Evolutionary conservation across 1,140 invertebrate species (phyloP), one percentile per base, ranked within the genome.

Genomic region (Hestina assimilis): DNA sequence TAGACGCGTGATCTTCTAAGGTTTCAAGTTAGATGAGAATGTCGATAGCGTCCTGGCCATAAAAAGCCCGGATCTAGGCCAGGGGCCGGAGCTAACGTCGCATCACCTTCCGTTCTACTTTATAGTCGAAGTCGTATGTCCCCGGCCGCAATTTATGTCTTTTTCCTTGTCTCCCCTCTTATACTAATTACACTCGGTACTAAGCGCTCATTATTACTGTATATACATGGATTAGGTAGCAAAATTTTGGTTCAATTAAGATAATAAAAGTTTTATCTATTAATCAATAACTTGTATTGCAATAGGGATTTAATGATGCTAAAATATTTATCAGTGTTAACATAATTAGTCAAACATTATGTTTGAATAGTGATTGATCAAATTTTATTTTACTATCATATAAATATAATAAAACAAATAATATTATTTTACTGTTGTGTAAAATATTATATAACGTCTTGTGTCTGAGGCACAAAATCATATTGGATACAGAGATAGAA

Each of bases 21-120:
- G 73, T 79, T 75, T 76, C 70, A 60, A 76, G 69, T 79, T 72
- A 80, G 75, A 77, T 78, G 76, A 73, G 75, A 75, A 75, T 69
- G 69, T 73, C 74, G 80, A 87, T 87, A 84, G 65, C 70, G 76
- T 78, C 77, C 79, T 79, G 74, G 57, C 69, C 72, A 80, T 83
- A 87, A 87, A 86, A 85, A 85, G 62, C 64, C 57, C 66, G 69
- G 66, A 87, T 78, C 65, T 85, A 73, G 84, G 75, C 62, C 83
- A 71, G 69, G 67, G 73, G 54, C 66, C 67, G 62, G 60, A 59
- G 56, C 72, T 65, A 69, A 71, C 72, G 74, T 76, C 71, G 62
- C 62, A 65, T 80, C 74, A 82, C 77, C 75, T 81, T 73, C 63
- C 76, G 75, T 67, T 71, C 71, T 70, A 74, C 54, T 83, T 81